phyloP scores from a whole-genome alignment of 1,140 invertebrate genomes.

The Eubasilissa regina region DNA sequence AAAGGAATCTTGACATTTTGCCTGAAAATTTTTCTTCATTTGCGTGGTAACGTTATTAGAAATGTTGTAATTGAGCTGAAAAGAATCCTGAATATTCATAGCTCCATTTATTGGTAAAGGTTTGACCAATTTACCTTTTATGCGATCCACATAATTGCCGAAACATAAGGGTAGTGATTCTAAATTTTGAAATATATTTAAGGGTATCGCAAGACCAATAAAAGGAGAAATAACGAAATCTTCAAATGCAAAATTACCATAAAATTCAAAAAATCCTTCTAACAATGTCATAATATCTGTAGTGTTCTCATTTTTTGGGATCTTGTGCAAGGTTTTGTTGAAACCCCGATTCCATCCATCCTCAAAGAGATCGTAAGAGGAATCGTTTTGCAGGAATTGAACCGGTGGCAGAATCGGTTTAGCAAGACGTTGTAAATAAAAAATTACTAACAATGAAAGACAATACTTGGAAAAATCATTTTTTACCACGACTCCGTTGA shows the following conservation, averaged over 20 bases:
- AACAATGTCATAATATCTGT: constrained; percentile 65
- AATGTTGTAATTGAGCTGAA: constrained; percentile 70
- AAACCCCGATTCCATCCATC: constrained; percentile 70
- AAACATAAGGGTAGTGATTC: neutral
- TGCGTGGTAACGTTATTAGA: constrained; percentile 61
- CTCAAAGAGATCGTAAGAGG: constrained; percentile 56
- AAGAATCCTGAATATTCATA: constrained; percentile 71
- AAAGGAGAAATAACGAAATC: constrained; percentile 69
- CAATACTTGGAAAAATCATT: constrained; percentile 76
- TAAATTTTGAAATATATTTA: neutral
- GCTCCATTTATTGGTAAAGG: constrained; percentile 63
- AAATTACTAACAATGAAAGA: constrained; percentile 75
- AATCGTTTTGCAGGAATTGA: constrained; percentile 64
- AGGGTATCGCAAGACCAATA: constrained; percentile 63
- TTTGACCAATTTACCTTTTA: constrained; percentile 42
- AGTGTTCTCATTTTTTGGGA: constrained; percentile 60
- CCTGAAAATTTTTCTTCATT: constrained; percentile 15
- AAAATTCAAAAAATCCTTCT: constrained; percentile 71
- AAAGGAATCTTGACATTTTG: constrained; percentile 34
- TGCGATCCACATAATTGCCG: constrained; percentile 63
- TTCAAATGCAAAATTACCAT: constrained; percentile 68
- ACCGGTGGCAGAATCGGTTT: constrained; percentile 79
- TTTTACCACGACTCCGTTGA: constrained; percentile 69
- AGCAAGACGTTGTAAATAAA: constrained; percentile 77
- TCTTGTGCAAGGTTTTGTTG: constrained; percentile 39